Percentiles rank a stretch among this genome's conserved stretches.
Conservation (phyloP, 1,140 invertebrate genomes). For the Dolichoris vasculosae region DNA sequence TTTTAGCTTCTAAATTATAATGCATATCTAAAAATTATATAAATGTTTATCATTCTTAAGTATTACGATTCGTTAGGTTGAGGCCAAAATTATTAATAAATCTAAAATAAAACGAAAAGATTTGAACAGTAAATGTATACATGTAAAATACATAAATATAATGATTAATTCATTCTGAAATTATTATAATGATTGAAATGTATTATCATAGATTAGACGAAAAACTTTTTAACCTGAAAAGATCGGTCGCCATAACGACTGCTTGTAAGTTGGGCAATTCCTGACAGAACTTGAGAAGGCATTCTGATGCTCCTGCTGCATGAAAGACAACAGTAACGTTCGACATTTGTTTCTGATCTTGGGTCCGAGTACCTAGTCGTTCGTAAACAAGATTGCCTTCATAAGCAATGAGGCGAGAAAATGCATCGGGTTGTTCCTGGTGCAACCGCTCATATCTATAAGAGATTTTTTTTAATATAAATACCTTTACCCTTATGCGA, state of each 20-base stretch:
- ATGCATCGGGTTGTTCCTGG: constrained; percentile 57
- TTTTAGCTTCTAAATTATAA: too few relatives aligned
- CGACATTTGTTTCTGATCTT: constrained; percentile 50
- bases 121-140: too few relatives aligned
- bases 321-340: constrained; percentile 63
- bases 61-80: too few relatives aligned
- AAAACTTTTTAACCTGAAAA: constrained; percentile 53
- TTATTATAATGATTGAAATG: neutral
- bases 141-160: too few relatives aligned
- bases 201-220: neutral
- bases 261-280: constrained; percentile 56
- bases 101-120: too few relatives aligned
- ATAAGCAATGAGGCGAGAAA: constrained; percentile 57
- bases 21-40: too few relatives aligned
- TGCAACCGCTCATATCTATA: constrained; percentile 63
- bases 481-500: too few relatives aligned
- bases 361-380: constrained; percentile 51
- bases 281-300: constrained; percentile 57
- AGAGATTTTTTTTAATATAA: neutral
- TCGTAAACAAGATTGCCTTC: constrained; percentile 65
- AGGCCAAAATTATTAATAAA: too few relatives aligned
- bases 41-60: too few relatives aligned
- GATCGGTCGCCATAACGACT: constrained; percentile 43
- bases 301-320: constrained; percentile 58
- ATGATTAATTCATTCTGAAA: neutral